phyloP scores from a whole-genome alignment of 2,888 invertebrate genomes.

The Oscheius myriophilus region DNA sequence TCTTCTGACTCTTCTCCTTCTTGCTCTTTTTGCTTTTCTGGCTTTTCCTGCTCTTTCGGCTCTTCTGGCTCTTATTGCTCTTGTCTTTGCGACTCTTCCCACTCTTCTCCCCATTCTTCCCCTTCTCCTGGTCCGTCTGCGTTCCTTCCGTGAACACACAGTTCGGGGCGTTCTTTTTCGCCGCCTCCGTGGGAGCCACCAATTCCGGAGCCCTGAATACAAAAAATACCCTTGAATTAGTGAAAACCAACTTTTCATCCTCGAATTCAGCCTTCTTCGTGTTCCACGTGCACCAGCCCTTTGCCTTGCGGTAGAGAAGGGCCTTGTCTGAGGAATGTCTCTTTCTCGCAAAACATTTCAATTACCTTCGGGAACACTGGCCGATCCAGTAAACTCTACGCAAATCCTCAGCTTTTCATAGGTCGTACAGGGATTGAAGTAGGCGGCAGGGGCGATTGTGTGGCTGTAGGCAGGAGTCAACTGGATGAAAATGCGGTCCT shows the following conservation, averaged over 20 bases:
- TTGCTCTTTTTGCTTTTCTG: neutral
- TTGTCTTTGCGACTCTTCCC: neutral
- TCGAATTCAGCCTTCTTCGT: conserved; percentile 3
- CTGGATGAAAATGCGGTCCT: conserved; percentile 45
- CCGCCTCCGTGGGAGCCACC: too few species aligned
- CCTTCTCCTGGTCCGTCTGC: too few species aligned
- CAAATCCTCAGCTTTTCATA: conserved; percentile 15
- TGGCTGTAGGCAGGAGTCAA: conserved; percentile 43
- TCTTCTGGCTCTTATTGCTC: neutral
- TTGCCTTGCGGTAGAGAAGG: neutral
- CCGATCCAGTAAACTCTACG: conserved; percentile 12
- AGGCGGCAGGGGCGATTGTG: conserved; percentile 42
- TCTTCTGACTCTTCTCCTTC: neutral
- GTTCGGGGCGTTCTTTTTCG: too few species aligned
- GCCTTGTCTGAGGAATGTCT: neutral
- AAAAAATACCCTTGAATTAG: too few species aligned
- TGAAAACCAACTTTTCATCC: neutral
- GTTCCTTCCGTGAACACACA: too few species aligned
- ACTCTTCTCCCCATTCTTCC: conserved; percentile 5
- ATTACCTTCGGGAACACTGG: neutral
- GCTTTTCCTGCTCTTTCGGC: neutral
- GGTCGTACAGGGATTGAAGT: conserved; percentile 39
- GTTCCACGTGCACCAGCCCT: conserved; percentile 25
- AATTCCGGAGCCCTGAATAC: too few species aligned
- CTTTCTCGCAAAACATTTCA: neutral